Base-by-base conservation (phyloP, 2,797 vertebrate species). In the Cyprinella venusta region DNA sequence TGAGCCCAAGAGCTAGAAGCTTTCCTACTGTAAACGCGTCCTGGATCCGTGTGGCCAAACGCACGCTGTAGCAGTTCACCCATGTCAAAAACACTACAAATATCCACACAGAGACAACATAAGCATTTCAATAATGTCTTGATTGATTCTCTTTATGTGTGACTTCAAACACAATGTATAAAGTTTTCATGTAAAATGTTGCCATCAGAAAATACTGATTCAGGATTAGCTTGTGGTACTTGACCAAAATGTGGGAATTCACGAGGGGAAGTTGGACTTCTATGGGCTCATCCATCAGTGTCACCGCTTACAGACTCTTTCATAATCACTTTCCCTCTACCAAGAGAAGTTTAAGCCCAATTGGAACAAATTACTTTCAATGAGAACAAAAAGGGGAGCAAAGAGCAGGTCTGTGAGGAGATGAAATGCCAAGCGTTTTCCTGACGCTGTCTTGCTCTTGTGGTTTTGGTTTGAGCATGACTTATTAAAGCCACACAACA, bases 31-130 rank as follows among this genome's bases (percentile, higher is more conserved):
- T 99, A 89, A 99, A 99, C 74, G 96, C 87, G 33, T 98, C 98
- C 91, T 99, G 98, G 90, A 99, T 98, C 84, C 97, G 96, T 0
- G 98, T 99, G 77, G 97, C 98, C 96, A 97, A 94, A 78, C 98
- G 97, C 7, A 99, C 98, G 0, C 98, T 98, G 92, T 94, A 96
- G 92, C 98, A 97, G 92, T 99, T 99, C 89, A 99, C 97, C 97
- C 97, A 99, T 0, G 97, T 99, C 89, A 99, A 94, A 76, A 99
- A 95, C 90, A 98, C 98, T 99, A 69, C 48, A 86, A 63, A 83
- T 40, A 87, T 45, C 56, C 61, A 68, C 48, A 82, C 26, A 87
- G 42, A 59, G 19, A 82, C 36, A 74, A 80, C 45, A 67, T 5
- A 61, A 24, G 61, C 7, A 6, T 5, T 3, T 0, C 6, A 36